Conservation (phyloP, 2,888 invertebrate genomes). For the Perdita meconis region DNA sequence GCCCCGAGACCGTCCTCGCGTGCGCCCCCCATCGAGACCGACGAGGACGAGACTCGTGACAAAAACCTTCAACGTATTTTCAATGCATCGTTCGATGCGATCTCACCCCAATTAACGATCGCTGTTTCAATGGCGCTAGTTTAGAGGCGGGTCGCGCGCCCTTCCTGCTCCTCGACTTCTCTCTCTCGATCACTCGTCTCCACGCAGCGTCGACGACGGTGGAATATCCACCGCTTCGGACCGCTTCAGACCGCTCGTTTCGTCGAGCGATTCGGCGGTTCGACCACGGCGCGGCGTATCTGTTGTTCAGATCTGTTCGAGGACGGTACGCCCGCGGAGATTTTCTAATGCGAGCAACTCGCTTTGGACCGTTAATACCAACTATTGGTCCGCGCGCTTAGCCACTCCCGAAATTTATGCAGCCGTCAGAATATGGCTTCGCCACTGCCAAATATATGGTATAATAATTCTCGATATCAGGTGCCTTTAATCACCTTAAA, state of each 20-base stretch:
- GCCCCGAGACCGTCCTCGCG: slow-evolving; percentile 10
- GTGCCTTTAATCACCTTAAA: slow-evolving; percentile 84
- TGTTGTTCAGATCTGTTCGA: neutral
- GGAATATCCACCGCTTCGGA: neutral
- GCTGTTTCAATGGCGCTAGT: slow-evolving; percentile 9
- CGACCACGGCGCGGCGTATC: neutral
- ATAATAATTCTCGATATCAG: slow-evolving; percentile 84
- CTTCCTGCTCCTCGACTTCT: neutral
- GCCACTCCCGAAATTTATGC: slow-evolving; percentile 71
- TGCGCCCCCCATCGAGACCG: slow-evolving; percentile 37
- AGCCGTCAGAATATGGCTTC: slow-evolving; percentile 73
- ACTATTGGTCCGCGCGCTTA: slow-evolving; percentile 40
- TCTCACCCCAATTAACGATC: slow-evolving; percentile 65
- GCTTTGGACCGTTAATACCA: slow-evolving; percentile 22
- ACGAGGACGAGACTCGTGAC: slow-evolving; percentile 68
- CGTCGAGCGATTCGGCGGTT: neutral
- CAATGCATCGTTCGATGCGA: slow-evolving; percentile 56
- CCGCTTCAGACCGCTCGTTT: neutral
- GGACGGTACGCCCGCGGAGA: slow-evolving; percentile 24
- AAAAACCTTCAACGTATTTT: slow-evolving; percentile 55
- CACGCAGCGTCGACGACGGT: too few species aligned
- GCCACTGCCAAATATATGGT: slow-evolving; percentile 78
- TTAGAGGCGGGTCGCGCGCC: neutral
- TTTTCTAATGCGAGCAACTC: slow-evolving; percentile 21
- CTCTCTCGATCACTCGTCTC: neutral